Base-by-base conservation (phyloP, 1,140 invertebrate species). In the Conopomorpha cramerella region DNA sequence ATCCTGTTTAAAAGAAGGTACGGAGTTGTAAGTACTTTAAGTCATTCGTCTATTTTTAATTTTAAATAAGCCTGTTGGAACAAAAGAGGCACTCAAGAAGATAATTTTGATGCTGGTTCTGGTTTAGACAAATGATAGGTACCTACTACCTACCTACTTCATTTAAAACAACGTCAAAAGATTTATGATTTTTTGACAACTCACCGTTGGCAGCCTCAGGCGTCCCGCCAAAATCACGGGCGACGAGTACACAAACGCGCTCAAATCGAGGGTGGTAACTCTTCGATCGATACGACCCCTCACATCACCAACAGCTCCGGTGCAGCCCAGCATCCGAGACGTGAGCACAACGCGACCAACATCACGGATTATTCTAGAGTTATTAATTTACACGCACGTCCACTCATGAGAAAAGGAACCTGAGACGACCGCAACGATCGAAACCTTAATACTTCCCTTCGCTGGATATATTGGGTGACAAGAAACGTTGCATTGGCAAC, bases 361-460 rank as follows among this genome's bases (percentile, higher is more conserved):
- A 47, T 45, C 53, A 64, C 63, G 56, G 60, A 71, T 62, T 71
- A 70, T 56, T 71, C 62, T 63, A 63, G 66, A 70, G 61, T 74
- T 72, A 74, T 74, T 66, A 74, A 60, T 70, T 72, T 68, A 72
- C 65, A 66, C 58, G 58, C 62, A 67, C 58, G 67, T 70, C 63
- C 65, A 72, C 65, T 74, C 67, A 74, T 74, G 67, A 70, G 67
- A 74, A 74, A 74, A 72, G 70, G 59, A 72, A 74, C 67, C 42
- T 59, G 70, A 74, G 65, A 70, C 70, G 70, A 74, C 70, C 70
- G 63, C 70, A 74, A 55, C 59, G 63, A 55, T 66, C 63, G 70
- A 74, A 74, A 72, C 70, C 70, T 70, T 76, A 76, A 66, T 71
- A 71, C 70, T 71, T 74, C 64, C 70, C 66, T 70, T 72, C 70